Conservation (phyloP, 2,888 invertebrate genomes). For the Nephrocerus scutellatus region DNA sequence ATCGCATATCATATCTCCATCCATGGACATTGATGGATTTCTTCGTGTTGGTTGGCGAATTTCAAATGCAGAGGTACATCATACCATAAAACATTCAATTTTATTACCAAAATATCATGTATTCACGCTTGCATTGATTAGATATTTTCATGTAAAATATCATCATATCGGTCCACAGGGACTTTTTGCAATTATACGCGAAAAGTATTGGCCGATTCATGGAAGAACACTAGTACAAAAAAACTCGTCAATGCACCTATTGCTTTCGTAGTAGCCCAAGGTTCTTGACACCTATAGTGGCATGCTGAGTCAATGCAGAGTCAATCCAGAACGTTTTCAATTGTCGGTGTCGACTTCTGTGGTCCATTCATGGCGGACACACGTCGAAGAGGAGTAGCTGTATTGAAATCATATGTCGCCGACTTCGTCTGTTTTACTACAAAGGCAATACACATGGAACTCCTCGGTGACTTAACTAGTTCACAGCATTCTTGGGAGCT, state of each 20-base stretch:
- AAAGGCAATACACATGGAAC: constrained; percentile 5
- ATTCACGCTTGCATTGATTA: neutral
- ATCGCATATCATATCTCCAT: no score
- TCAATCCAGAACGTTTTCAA: constrained; percentile 3
- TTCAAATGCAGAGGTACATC: no score
- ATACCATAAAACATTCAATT: no score
- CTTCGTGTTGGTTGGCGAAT: no score
- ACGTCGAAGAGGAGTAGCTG: constrained; percentile 1
- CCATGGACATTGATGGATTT: no score
- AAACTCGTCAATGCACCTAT: neutral
- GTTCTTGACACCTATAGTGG: constrained; percentile 4
- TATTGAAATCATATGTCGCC: constrained; percentile 3
- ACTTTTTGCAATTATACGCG: neutral
- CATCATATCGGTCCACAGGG: constrained; percentile 1
- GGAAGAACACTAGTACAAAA: neutral
- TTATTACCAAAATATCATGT: constrained; percentile 4
- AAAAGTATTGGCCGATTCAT: constrained; percentile 5
- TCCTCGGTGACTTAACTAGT: neutral
- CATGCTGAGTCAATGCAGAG: constrained; percentile 3
- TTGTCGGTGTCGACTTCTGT: constrained; percentile 5
- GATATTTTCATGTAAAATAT: neutral
- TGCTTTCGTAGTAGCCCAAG: constrained; percentile 3
- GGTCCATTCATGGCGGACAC: constrained; percentile 6
- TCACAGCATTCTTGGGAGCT: constrained; percentile 1
- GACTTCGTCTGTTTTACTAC: constrained; percentile 4